These are phyloP conservation scores for Trypoxylon attenuatum DNA, from an alignment of 2,888 invertebrate species.

Conservation along the genomic window DNA sequence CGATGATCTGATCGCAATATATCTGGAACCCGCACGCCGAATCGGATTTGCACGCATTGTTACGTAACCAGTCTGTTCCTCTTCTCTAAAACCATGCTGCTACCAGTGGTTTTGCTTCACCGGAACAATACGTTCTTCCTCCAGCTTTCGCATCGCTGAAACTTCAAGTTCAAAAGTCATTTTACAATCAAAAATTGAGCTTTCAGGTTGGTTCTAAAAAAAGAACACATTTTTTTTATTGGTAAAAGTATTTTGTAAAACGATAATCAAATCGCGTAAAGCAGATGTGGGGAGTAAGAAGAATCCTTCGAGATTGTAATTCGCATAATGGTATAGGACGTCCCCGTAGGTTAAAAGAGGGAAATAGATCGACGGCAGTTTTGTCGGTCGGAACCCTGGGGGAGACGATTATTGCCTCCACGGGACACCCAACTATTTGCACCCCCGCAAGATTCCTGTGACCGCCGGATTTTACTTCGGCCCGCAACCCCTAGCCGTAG, in stretches of 20 bases:
- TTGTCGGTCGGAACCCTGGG: constrained; percentile 31
- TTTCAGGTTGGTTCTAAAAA: not conserved
- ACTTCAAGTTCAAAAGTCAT: not conserved
- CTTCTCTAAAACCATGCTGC: constrained; percentile 30
- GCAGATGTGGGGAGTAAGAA: not conserved
- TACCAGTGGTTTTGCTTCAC: constrained; percentile 36
- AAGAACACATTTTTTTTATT: not conserved
- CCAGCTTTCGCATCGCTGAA: constrained; percentile 2
- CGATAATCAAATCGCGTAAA: too few species aligned
- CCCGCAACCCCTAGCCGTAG: too few species aligned
- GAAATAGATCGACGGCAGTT: constrained; percentile 47
- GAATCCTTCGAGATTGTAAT: not conserved
- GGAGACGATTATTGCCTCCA: constrained; percentile 44
- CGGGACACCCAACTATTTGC: constrained; percentile 36
- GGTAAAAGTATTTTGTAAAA: too few species aligned
- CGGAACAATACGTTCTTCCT: constrained; percentile 18
- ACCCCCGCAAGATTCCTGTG: constrained; percentile 30
- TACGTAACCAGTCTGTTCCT: constrained; percentile 21
- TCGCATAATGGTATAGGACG: constrained; percentile 27
- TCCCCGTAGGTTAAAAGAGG: constrained; percentile 21
- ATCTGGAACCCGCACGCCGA: constrained; percentile 31
- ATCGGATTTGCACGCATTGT: constrained; percentile 48
- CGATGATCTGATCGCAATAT: constrained; percentile 47
- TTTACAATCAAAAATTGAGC: not conserved
- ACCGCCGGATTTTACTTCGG: constrained; percentile 45